Evolutionary conservation across 2,113 vertebrate genomes (phyloP), one percentile per base, ranked within the genome.

Genomic region (Indri indri): DNA sequence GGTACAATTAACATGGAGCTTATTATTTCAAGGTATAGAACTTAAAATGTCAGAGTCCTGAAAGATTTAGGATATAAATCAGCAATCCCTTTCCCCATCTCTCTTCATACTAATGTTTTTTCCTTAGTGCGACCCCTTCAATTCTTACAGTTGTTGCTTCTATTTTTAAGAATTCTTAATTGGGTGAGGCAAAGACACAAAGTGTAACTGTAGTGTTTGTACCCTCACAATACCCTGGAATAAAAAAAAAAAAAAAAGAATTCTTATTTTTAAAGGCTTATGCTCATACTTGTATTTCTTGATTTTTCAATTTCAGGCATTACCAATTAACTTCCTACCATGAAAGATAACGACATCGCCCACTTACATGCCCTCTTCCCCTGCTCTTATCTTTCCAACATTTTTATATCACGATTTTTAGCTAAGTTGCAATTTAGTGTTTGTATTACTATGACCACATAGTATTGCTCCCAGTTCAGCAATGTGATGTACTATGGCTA

Each of bases 61-160:
- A 91, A 94, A 91, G 84, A 73, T 85, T 88, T 18, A 86, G 86
- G 30, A 10, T 76, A 59, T 82, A 74, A 97, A 27, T 14, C 22
- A 94, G 45, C 32, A 59, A 52, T 37, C n/a, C 13, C 2, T 83
- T 84, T 32, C 11, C 25, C 30, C 5, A 82, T 4, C 52, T 90
- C 61, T 40, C 32, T 79, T 92, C 54, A 52, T 7, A 52, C 27
- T 59, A n/a, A 66, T 66, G 50, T 50, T 32, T 92, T 32, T 79
- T 91, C n/a, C 18, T 57, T 37, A 76, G 52, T 59, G 27, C 45
- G 71, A 86, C 22, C 5, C 10, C 52, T 76, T 95, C 23, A 18
- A 1, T 79, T 74, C 45, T 22, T 73, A 54, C 2, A 85, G 54
- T 6, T 86, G 27, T 59, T 94, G 47, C 4, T 94, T 77, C 40